Percentiles rank a stretch among this genome's conserved stretches.
Conservation (phyloP, 2,113 vertebrate genomes). For the Pontoporia blainvillei region DNA sequence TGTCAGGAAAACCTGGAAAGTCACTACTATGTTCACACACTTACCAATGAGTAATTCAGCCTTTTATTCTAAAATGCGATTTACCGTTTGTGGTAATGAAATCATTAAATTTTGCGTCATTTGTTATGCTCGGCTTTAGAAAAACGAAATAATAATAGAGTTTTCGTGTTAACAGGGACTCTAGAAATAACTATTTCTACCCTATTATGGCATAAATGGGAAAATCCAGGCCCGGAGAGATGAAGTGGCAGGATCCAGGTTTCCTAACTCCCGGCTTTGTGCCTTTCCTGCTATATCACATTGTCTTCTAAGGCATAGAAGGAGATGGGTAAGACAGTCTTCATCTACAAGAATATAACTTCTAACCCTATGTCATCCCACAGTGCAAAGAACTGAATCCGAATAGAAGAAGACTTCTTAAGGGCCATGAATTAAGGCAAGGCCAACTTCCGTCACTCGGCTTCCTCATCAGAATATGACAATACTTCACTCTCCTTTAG, state of each 20-base stretch:
- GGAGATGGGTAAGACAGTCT: fast-evolving
- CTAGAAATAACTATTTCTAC: neutral
- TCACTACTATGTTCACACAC: neutral
- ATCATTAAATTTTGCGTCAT: constrained; percentile 22
- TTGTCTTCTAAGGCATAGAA: neutral
- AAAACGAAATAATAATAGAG: neutral
- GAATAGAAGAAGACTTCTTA: neutral
- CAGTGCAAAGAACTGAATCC: neutral
- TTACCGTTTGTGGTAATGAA: constrained; percentile 23
- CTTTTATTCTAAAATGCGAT: constrained; percentile 32
- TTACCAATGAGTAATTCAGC: neutral
- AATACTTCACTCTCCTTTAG: neutral
- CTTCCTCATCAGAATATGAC: neutral
- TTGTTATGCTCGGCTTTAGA: neutral
- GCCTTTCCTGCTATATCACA: fast-evolving
- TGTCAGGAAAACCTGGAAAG: neutral
- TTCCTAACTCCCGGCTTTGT: fast-evolving
- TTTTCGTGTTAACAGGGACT: neutral
- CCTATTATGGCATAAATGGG: neutral
- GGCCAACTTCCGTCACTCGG: neutral
- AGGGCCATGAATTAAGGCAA: neutral
- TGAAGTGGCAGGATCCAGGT: fast-evolving
- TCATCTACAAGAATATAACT: neutral
- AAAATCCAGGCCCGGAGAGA: neutral
- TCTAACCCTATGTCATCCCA: neutral